A percentile compares a stretch with the other conserved stretches of the same genome.
phyloP scores from a whole-genome alignment of 1,140 invertebrate species.

The Diorhabda elongata region DNA sequence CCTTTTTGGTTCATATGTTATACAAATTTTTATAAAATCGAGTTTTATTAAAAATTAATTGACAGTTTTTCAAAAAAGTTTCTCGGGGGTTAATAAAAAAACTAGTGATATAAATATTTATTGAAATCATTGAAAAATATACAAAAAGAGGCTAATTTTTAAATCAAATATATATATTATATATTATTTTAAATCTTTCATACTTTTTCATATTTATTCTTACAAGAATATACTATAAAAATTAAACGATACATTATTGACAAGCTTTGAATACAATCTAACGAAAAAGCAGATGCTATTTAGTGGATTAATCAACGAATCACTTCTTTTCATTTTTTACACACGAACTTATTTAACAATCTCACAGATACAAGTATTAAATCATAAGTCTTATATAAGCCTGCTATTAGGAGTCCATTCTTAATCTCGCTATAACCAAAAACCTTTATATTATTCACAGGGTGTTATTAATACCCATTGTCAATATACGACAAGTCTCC shows the following conservation, averaged over 20 bases:
- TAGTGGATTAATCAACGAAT: slow-evolving; percentile 11
- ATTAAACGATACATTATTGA: slow-evolving; percentile 6
- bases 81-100: neutral
- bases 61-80: no score
- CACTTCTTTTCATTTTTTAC: slow-evolving; percentile 3
- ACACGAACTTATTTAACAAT: slow-evolving; percentile 11
- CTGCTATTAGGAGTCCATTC: neutral
- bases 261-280: slow-evolving; percentile 9
- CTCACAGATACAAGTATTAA: slow-evolving; percentile 4
- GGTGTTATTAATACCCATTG: no score
- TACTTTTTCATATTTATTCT: slow-evolving; percentile 3
- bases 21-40: no score
- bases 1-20: no score
- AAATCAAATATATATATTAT: slow-evolving; percentile 10
- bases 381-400: slow-evolving; percentile 13
- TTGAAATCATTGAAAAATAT: slow-evolving; percentile 12
- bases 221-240: slow-evolving; percentile 14
- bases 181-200: slow-evolving; percentile 16
- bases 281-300: slow-evolving; percentile 7
- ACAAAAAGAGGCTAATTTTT: slow-evolving; percentile 1
- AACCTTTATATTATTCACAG: no score
- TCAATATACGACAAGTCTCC: no score
- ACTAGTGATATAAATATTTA: slow-evolving; percentile 7
- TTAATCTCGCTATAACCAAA: no score
- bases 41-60: no score